These are phyloP conservation scores for Scrobipalpa atriplicella DNA, from an alignment of 2,888 invertebrate species.

Conservation along the genomic window DNA sequence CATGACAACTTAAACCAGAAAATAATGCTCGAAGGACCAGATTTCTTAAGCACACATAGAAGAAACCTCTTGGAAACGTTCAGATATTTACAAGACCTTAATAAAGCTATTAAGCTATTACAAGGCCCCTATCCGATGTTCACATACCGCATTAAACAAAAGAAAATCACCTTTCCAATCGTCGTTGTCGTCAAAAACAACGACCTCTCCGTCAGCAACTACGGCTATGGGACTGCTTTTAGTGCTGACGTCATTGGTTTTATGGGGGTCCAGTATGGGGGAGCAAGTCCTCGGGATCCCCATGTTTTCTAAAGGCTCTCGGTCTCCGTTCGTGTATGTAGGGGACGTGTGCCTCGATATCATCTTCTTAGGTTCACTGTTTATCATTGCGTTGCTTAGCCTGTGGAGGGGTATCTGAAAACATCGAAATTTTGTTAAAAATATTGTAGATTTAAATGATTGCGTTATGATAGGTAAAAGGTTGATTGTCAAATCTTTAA, in stretches of 20 bases:
- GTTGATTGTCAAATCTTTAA: neutral
- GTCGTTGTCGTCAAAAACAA: constrained; percentile 94
- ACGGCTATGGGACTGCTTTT: constrained; percentile 83
- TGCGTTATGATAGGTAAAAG: no score
- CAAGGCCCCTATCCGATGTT: neutral
- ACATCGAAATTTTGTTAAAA: neutral
- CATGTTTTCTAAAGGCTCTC: constrained; percentile 63
- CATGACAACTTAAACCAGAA: no score
- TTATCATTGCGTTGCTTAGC: constrained; percentile 53
- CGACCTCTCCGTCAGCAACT: constrained; percentile 89
- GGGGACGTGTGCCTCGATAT: constrained; percentile 77
- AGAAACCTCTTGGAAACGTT: neutral
- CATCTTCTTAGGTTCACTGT: constrained; percentile 76
- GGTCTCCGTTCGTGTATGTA: constrained; percentile 73
- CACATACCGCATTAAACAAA: constrained; percentile 7
- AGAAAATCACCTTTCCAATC: constrained; percentile 86
- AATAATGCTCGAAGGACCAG: neutral
- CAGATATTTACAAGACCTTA: neutral
- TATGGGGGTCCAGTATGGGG: constrained; percentile 75
- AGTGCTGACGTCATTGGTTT: constrained; percentile 68
- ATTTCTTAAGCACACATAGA: neutral
- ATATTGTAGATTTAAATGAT: no score
- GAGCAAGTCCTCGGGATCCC: constrained; percentile 77
- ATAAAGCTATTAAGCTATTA: neutral
- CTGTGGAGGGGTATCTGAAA: constrained; percentile 72